Base-by-base conservation (phyloP, 2,797 vertebrate species). In the Chaetodon trifasciatus region DNA sequence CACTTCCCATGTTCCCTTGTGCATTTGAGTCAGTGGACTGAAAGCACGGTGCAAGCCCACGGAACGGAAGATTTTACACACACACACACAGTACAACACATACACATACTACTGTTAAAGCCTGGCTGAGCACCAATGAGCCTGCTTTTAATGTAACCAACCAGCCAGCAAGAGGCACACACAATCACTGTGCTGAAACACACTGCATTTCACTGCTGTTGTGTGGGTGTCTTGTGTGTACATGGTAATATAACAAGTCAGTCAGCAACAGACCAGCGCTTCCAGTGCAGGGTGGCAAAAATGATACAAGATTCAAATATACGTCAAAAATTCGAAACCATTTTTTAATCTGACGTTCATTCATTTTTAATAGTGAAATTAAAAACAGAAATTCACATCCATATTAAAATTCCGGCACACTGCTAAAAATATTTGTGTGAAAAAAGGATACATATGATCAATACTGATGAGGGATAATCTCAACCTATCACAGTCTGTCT, bases 81-180 rank as follows among this genome's bases (percentile, higher is more conserved):
- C n/a, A n/a, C n/a, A 44, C 69, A 66, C 19, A 70, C 28, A 44
- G 55, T 56, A 53, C 50, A 79, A 24, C 37, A 47, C 50, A 74
- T 7, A 83, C 70, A 69, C 70, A 68, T 15, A 78, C 50, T 19
- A 13, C 42, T 42, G 73, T 82, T 85, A 70, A 52, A 70, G 78
- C 64, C 61, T 78, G 79, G 62, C 23, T 81, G 78, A 79, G 70
- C 88, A 86, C 83, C 83, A 86, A 74, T 79, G 79, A 76, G 57
- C 39, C 79, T 77, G 73, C 65, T 78, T 82, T 79, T 79, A 84
- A 82, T 86, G 81, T 50, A 78, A 83, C 72, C 65, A 85, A 81
- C 71, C 75, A 86, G 74, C 75, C 75, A 86, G 58, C 37, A 57
- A 86, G 63, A 71, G 58, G 49, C 37, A 28, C 70, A 87, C 64